phyloP scores from a whole-genome alignment of 2,113 vertebrate species.

The Speoplatyrhinus poulsoni region DNA sequence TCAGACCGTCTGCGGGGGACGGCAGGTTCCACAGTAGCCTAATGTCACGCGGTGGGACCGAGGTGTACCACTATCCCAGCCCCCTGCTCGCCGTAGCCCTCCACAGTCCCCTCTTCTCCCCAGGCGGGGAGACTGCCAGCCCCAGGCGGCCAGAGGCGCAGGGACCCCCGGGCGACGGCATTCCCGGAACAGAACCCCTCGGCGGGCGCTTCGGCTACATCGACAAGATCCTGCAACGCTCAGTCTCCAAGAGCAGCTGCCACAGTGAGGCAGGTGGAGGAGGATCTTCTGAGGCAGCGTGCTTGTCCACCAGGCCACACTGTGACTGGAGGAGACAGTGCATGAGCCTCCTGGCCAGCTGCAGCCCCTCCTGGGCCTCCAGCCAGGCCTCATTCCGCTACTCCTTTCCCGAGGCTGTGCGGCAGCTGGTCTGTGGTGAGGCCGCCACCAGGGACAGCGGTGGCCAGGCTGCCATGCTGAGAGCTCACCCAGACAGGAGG shows the following conservation, averaged over 20 bases:
- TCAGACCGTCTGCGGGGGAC: slow-evolving; percentile 64
- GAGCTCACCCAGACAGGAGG: slow-evolving; percentile 33
- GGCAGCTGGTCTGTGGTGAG: slow-evolving; percentile 53
- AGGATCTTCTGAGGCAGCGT: slow-evolving; percentile 38
- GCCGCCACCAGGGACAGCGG: slow-evolving; percentile 41
- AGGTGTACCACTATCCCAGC: slow-evolving; percentile 91
- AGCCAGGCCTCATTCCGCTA: slow-evolving; percentile 40
- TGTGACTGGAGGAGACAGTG: slow-evolving; percentile 48
- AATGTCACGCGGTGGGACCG: slow-evolving; percentile 81
- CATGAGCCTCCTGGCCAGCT: slow-evolving; percentile 26
- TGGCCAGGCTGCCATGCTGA: slow-evolving; percentile 32
- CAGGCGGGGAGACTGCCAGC: slow-evolving; percentile 50
- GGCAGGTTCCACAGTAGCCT: slow-evolving; percentile 86
- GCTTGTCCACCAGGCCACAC: slow-evolving; percentile 26
- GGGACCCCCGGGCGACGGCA: slow-evolving; percentile 17
- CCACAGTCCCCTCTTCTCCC: slow-evolving; percentile 89
- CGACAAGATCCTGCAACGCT: slow-evolving; percentile 81
- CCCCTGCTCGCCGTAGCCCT: slow-evolving; percentile 93
- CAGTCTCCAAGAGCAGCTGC: slow-evolving; percentile 60
- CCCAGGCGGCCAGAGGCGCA: slow-evolving; percentile 24
- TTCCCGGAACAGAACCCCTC: slow-evolving; percentile 21
- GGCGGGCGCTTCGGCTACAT: slow-evolving; percentile 76
- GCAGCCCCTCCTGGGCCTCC: slow-evolving; percentile 27
- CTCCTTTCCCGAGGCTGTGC: slow-evolving; percentile 43
- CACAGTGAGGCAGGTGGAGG: slow-evolving; percentile 41